Evolutionary conservation across 2,888 invertebrate genomes (phyloP).

Genomic region (Drosophila barbarae): DNA sequence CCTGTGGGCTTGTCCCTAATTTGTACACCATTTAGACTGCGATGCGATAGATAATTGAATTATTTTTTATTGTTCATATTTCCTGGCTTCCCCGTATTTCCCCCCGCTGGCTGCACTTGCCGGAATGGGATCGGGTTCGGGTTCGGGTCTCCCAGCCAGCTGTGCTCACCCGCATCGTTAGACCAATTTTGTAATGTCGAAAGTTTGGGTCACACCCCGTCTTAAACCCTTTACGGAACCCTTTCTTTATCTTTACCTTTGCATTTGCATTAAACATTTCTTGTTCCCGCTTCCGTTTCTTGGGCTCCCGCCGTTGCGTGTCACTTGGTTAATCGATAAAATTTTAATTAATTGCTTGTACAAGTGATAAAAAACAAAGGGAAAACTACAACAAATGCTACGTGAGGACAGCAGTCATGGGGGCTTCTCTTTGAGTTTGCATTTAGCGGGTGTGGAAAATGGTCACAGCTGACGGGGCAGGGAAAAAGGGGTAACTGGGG

Average conservation of each 20-base stretch:
- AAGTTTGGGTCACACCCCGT: constrained; percentile 51
- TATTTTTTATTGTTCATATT: constrained; percentile 67
- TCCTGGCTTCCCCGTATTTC: constrained; percentile 44
- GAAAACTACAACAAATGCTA: constrained; percentile 23
- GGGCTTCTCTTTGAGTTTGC: not conserved
- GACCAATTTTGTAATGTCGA: constrained; percentile 63
- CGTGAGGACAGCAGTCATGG: constrained; percentile 7
- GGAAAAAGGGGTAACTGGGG: not conserved
- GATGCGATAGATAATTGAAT: constrained; percentile 68
- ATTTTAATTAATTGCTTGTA: constrained; percentile 63
- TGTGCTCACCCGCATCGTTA: constrained; percentile 71
- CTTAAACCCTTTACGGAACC: constrained; percentile 6
- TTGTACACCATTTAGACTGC: constrained; percentile 64
- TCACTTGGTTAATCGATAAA: constrained; percentile 65
- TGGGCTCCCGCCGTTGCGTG: constrained; percentile 27
- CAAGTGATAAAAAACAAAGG: constrained; percentile 53
- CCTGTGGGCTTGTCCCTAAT: constrained; percentile 70
- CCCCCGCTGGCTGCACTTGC: constrained; percentile 43
- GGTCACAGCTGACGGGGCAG: constrained; percentile 57
- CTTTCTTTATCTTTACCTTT: not conserved
- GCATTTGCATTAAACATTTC: constrained; percentile 9
- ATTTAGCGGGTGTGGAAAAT: constrained; percentile 8
- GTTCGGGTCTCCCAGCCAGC: constrained; percentile 45
- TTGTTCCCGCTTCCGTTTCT: constrained; percentile 26
- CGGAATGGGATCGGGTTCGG: not conserved